Base-by-base conservation (phyloP, 2,113 vertebrate genomes). In the Cyprinodon tularosa region DNA sequence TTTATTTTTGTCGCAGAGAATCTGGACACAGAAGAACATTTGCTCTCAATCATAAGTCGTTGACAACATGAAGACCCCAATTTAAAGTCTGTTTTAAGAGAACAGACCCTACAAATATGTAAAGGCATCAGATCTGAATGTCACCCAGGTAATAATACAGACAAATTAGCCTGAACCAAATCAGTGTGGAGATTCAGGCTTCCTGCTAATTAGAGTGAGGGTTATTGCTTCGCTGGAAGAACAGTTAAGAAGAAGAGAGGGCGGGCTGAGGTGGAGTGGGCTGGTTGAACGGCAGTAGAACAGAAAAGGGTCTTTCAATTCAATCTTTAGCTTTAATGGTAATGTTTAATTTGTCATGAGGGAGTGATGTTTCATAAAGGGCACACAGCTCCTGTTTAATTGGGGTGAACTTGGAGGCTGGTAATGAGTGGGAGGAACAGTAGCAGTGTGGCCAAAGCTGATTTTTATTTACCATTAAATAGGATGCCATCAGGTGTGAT, bases 331-430 rank as follows among this genome's bases (percentile, higher is more conserved):
- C 70, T 89, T 82, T 88, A 87, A 81, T 84, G 84, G 85, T 85
- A 76, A 87, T 88, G 85, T 83, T 86, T 86, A 85, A 92, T 90
- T 91, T 89, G 86, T 90, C 81, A 83, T 60, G 71, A 84, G 77
- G 76, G 84, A 84, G 79, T 74, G 82, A 74, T 87, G 77, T 84
- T 89, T 87, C 62, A 72, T 84, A 91, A 88, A 91, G 84, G 90
- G 79, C 85, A 88, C 65, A 77, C 74, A 65, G 78, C 86, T 87
- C 71, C 72, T 66, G 37, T 89, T 91, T 93, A 91, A 90, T 89
- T 93, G 84, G 88, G 83, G 78, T 87, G 82, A 90, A 83, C 42
- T 62, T 60, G 72, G 44, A 79, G 59, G 76, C 65, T 53, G 66
- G 70, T 82, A 72, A 80, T 74, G 68, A 84, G 47, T 68, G 60